Percentiles rank a stretch among this genome's conserved stretches.
phyloP scores from a whole-genome alignment of 2,113 vertebrate species.

The Corythornis madagascariensis region DNA sequence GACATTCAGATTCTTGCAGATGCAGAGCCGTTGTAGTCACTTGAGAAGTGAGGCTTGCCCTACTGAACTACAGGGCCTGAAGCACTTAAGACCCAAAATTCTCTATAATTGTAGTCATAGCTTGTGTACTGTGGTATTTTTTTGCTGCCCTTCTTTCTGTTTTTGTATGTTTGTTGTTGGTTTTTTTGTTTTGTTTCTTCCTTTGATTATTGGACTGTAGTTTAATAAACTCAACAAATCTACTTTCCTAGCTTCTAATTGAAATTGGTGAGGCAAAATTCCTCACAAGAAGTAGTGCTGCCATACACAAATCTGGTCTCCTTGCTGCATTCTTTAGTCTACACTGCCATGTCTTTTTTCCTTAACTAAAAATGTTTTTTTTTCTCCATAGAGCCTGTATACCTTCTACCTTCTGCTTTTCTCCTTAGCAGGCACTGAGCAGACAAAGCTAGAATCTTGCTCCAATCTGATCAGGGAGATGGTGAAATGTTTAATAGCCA shows the following conservation, averaged over 20 bases:
- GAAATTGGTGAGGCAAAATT: not conserved
- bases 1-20: not conserved
- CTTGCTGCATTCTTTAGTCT: not conserved
- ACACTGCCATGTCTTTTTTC: not conserved
- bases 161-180: not conserved
- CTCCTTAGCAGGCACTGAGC: not conserved
- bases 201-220: not conserved
- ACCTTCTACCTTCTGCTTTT: not conserved
- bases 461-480: not conserved
- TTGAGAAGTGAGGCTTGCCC: not conserved
- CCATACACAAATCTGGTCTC: not conserved
- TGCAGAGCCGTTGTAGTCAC: not conserved
- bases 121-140: not conserved
- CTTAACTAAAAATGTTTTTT: not conserved
- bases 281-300: not conserved
- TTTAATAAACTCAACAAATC: not conserved
- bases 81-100: not conserved
- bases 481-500: not conserved
- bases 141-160: not conserved
- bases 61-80: not conserved
- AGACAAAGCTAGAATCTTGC: not conserved
- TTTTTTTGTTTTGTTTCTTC: not conserved
- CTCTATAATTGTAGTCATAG: not conserved
- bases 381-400: not conserved
- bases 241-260: not conserved